Evolutionary conservation across 1,140 invertebrate species (phyloP).

Genomic region (Acromyrmex heyeri): DNA sequence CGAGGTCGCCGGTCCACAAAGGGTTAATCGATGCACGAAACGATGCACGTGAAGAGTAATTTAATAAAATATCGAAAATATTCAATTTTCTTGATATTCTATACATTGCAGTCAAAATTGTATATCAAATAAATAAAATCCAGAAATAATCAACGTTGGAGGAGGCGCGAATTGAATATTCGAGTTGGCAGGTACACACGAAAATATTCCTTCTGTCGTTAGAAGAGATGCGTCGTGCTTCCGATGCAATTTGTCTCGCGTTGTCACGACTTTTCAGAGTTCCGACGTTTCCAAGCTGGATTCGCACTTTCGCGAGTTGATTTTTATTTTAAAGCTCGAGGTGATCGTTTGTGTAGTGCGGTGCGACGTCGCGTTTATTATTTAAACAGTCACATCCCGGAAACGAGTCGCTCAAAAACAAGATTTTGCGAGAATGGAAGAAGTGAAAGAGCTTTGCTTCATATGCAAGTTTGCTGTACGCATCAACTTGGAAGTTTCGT

Average conservation of each 20-base stretch:
- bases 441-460: constrained; percentile 13
- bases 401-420: constrained; percentile 54
- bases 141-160: constrained; percentile 26
- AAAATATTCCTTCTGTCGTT: constrained; percentile 41
- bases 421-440: constrained; percentile 22
- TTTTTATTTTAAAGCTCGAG: constrained; percentile 61
- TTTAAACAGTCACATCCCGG: constrained; percentile 53
- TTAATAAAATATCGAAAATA: background rate
- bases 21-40: background rate
- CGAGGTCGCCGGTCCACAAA: no score
- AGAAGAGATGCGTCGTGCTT: constrained; percentile 24
- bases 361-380: constrained; percentile 51
- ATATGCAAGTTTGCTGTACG: background rate
- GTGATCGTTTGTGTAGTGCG: constrained; percentile 47
- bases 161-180: constrained; percentile 31
- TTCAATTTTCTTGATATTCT: background rate
- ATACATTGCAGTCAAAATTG: background rate
- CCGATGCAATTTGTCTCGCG: constrained; percentile 54
- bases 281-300: constrained; percentile 12
- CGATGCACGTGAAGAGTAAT: background rate
- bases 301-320: constrained; percentile 44
- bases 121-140: constrained; percentile 1
- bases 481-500: background rate
- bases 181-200: background rate
- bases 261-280: constrained; percentile 48